Evolutionary conservation across 2,113 vertebrate genomes (phyloP).

Genomic region (Sylvia atricapilla): DNA sequence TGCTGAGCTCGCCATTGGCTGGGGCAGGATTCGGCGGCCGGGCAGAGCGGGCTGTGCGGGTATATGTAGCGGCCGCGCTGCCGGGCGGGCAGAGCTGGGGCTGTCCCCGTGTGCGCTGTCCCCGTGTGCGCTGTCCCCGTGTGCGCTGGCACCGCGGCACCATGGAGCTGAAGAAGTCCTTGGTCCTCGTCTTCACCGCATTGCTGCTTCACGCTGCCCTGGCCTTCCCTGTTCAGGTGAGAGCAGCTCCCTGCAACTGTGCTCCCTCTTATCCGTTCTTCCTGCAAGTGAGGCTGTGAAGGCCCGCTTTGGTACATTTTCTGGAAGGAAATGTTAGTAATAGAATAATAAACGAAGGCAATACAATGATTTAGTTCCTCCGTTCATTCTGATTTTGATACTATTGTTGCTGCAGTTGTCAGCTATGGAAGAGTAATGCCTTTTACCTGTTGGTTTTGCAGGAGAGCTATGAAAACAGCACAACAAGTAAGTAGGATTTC

Average conservation of each 20-base stretch:
- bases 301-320: not conserved
- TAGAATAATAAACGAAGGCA: not conserved
- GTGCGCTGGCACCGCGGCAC: not conserved
- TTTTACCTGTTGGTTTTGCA: constrained; percentile 50
- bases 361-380: not conserved
- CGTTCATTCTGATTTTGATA: not conserved
- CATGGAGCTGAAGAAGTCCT: not conserved
- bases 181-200: not conserved
- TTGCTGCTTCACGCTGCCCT: not conserved
- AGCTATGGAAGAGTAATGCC: not conserved
- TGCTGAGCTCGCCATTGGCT: constrained; percentile 30
- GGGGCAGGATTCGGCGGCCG: not conserved
- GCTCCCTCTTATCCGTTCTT: not conserved
- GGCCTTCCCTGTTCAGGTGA: constrained; percentile 52
- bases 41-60: not conserved
- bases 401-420: not conserved
- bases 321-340: not conserved
- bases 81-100: not conserved
- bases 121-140: fast-evolving
- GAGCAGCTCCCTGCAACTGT: not conserved
- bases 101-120: fast-evolving
- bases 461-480: constrained; percentile 33
- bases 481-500: constrained; percentile 55
- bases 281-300: not conserved
- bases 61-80: constrained; percentile 7